Evolutionary conservation across 2,888 invertebrate genomes (phyloP).

Genomic region (Hecatera dysodea): DNA sequence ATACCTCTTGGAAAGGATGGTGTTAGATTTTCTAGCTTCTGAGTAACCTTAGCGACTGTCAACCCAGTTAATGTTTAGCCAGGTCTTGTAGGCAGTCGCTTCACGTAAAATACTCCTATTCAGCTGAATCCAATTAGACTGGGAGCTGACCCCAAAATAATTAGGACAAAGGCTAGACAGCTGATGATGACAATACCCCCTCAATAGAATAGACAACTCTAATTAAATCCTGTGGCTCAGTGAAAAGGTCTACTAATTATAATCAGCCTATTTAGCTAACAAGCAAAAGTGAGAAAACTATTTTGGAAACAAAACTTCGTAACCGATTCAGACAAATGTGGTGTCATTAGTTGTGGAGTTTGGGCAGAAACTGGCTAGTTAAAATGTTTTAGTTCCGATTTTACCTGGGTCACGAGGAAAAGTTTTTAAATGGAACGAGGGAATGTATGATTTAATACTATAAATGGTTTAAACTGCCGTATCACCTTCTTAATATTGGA

Average conservation of each 20-base stretch:
- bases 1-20: no score
- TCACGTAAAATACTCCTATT: no score
- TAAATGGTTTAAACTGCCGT: background rate
- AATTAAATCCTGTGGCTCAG: background rate
- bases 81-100: no score
- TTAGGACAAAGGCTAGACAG: no score
- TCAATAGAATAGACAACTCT: background rate
- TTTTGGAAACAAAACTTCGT: conserved; percentile 50
- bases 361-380: conserved; percentile 31
- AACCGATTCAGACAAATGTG: conserved; percentile 55
- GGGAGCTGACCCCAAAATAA: no score
- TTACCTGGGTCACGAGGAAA: background rate
- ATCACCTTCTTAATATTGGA: background rate
- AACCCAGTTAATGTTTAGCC: no score
- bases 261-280: conserved; percentile 30
- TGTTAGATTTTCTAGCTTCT: no score
- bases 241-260: conserved; percentile 29
- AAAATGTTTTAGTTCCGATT: conserved; percentile 31
- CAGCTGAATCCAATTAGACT: no score
- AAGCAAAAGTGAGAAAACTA: conserved; percentile 53
- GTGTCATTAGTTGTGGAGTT: conserved; percentile 53
- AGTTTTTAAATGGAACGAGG: conserved; percentile 9
- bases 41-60: no score
- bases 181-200: no score
- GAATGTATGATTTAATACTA: conserved; percentile 10